Evolutionary conservation across 2,888 invertebrate genomes (phyloP).

Genomic region (Ptilodon capucinus): DNA sequence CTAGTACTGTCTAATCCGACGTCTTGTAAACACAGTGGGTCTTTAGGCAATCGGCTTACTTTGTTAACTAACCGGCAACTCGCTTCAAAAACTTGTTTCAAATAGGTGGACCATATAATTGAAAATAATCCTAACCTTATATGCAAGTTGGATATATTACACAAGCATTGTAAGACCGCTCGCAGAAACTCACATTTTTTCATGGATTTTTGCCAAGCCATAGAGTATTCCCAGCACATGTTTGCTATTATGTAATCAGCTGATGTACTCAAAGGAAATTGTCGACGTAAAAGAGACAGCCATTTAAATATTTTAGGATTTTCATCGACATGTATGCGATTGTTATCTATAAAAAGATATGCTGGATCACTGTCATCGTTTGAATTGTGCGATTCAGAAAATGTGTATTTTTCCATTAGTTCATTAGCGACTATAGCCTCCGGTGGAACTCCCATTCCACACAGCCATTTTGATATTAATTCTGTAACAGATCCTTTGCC

Average conservation of each 20-base stretch:
- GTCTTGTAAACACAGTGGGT: slow-evolving; percentile 90
- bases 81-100: slow-evolving; percentile 90
- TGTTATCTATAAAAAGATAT: slow-evolving; percentile 61
- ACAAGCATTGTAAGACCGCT: slow-evolving; percentile 87
- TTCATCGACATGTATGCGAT: slow-evolving; percentile 58
- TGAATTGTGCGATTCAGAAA: slow-evolving; percentile 26
- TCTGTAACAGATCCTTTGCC: slow-evolving; percentile 94
- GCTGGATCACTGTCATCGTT: slow-evolving; percentile 51
- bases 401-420: slow-evolving; percentile 50
- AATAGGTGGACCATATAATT: slow-evolving; percentile 94
- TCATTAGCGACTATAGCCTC: slow-evolving; percentile 82
- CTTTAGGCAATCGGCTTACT: slow-evolving; percentile 92
- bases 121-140: slow-evolving; percentile 90
- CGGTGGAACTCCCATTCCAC: slow-evolving; percentile 87
- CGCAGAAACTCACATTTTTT: slow-evolving; percentile 85
- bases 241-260: slow-evolving; percentile 91
- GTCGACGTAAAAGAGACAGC: slow-evolving; percentile 85
- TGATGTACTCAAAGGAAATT: slow-evolving; percentile 94
- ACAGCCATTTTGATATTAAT: slow-evolving; percentile 93
- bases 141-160: slow-evolving; percentile 84
- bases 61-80: slow-evolving; percentile 90
- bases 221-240: slow-evolving; percentile 95
- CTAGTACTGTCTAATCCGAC: slow-evolving; percentile 86
- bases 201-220: slow-evolving; percentile 92
- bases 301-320: slow-evolving; percentile 83